Evolutionary conservation across 1,140 invertebrate species (phyloP), one percentile per base, ranked within the genome.

Genomic region (Berghia stephanieae): DNA sequence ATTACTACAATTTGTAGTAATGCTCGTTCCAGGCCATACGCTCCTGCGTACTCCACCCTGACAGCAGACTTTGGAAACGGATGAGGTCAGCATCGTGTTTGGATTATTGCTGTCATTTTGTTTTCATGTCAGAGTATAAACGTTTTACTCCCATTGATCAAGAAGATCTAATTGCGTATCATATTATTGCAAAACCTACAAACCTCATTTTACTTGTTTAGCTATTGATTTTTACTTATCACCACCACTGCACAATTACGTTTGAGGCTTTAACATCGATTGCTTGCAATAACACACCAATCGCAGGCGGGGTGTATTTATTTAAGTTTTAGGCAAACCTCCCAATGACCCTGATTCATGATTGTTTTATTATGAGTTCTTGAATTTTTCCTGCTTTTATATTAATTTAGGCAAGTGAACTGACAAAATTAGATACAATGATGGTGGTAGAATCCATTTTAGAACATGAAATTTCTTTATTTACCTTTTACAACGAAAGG

Each of bases 1-100:
- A 75, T 81, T 81, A 81, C 80, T 81, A 81, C 75, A 73, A 31
- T 18, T 46, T 44, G 75, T 79, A 63, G 71, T 73, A 69, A 72
- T 78, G 55, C 80, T 77, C 66, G 80, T 42, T 79, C 70, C 52
- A 10, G 78, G 80, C 80, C 60, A 55, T 42, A 27, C 60, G 27
- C 52, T 63, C 69, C 40, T 57, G n/a, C 60, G 69, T 21, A 66
- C 40, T 31, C 69, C 67, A 8, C 52, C 52, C 68, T 44, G 31
- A 24, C 40, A 0, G 40, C 60, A 34, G 24, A 16, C 36, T 24
- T 60, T 18, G 31, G n/a, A 63, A 42, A 13, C 38, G 44, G 40
- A 60, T 43, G 76, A 60, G 49, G 46, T 78, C 46, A 78, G 76
- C 67, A 42, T 78, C n/a, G 57, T 38, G 31, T 8, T 13, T 78